Base-by-base conservation (phyloP, 2,113 vertebrate genomes). In the Perccottus glenii region DNA sequence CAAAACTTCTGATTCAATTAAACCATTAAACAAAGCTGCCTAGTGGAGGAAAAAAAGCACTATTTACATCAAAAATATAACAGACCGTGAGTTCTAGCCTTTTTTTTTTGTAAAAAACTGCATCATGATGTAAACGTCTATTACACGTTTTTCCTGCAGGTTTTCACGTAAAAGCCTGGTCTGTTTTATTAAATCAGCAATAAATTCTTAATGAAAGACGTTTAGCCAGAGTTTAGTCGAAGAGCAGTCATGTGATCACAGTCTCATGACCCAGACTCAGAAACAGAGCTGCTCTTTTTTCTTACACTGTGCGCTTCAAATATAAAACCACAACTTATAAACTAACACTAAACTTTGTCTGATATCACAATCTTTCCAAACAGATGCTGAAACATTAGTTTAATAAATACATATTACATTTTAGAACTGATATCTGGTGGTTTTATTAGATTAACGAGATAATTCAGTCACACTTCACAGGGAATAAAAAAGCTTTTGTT, bases 251-350 rank as follows among this genome's bases (percentile, higher is more conserved):
- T 70, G 78, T 88, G 87, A 89, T 78, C 65, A 48, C 53, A 55
- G 82, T 85, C 90, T 62, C 86, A 82, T 91, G 89, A 89, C 84
- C 68, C 2, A 9, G 33, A 14, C n/a, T n/a, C n/a, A n/a, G 33
- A 36, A 32, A 5, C 33, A 32, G 6, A 55, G 11, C 5, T 36
- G 33, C n/a, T n/a, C 44, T 11, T 45, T 45, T 45, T 12, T 45
- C 4, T 45, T 3, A 14, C 36, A 38, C 36, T 38, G 36, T 38
- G 6, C 4, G 36, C 44, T 45, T 2, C 19, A 55, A 55, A 36
- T 55, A 11, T 6, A 6, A 38, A 38, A 32, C 50, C 27, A 55
- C 33, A 55, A 12, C 9, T 27, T n/a, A n/a, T 38, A n/a, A n/a
- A 55, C 35, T 15, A 32, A 55, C 33, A 36, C 6, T 36, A 6